Conservation (phyloP, 2,797 vertebrate species). For the Valencia hispanica region DNA sequence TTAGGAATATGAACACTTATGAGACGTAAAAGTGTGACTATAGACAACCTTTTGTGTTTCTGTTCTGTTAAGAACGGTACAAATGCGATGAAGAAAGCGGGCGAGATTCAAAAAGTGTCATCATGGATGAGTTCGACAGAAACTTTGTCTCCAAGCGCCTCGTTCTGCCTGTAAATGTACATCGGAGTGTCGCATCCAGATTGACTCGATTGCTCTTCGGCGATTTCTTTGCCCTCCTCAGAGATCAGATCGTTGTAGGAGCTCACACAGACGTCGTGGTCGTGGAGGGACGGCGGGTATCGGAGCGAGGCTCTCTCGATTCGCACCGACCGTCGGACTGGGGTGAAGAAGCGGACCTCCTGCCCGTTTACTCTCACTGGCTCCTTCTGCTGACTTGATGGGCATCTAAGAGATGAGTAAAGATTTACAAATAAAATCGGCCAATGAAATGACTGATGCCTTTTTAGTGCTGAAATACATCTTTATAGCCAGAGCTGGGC, state of each 20-base stretch:
- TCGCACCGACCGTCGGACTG: conserved; percentile 87
- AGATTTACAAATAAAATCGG: not conserved
- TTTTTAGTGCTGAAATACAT: not conserved
- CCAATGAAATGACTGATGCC: not conserved
- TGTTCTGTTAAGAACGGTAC: not conserved
- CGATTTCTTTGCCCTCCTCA: conserved; percentile 56
- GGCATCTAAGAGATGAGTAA: conserved; percentile 48
- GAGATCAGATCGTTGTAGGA: conserved; percentile 83
- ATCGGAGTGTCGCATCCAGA: conserved; percentile 17
- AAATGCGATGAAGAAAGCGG: not conserved
- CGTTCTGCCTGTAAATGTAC: conserved; percentile 82
- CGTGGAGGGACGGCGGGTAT: conserved; percentile 85
- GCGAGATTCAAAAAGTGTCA: conserved; percentile 1
- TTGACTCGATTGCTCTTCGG: conserved; percentile 37
- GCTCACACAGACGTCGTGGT: conserved; percentile 86
- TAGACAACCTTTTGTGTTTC: not conserved
- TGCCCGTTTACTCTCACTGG: conserved; percentile 61
- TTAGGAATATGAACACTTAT: not conserved
- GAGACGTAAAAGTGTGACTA: not conserved
- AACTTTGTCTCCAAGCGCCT: conserved; percentile 76
- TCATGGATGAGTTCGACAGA: conserved; percentile 61
- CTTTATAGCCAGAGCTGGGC: too few species aligned
- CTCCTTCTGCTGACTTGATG: conserved; percentile 57
- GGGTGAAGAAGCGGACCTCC: conserved; percentile 87
- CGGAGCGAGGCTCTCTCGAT: conserved; percentile 67